These are phyloP conservation scores for Clinocottus analis DNA, from an alignment of 2,113 vertebrate genomes.

Conservation along the genomic window DNA sequence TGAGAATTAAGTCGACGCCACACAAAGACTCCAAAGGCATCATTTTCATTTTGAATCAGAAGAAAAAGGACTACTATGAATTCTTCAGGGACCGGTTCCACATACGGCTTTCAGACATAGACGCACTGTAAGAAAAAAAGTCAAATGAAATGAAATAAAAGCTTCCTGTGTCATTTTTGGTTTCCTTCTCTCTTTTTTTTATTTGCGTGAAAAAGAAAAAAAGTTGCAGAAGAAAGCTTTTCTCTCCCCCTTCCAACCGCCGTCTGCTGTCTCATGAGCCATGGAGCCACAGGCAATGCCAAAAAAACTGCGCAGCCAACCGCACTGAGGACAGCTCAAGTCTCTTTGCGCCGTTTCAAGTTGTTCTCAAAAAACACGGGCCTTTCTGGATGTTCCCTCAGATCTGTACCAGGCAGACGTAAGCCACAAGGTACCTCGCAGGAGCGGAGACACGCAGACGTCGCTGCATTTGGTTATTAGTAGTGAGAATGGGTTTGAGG, in stretches of 20 bases:
- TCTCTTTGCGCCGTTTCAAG: conserved; percentile 69
- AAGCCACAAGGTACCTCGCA: conserved; percentile 53
- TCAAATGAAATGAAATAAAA: conserved; percentile 65
- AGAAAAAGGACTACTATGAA: conserved; percentile 70
- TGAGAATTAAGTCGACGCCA: conserved; percentile 37
- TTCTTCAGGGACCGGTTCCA: conserved; percentile 64
- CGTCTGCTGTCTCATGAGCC: conserved; percentile 67
- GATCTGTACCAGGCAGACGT: conserved; percentile 65
- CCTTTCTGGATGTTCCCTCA: conserved; percentile 68
- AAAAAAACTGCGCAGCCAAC: conserved; percentile 65
- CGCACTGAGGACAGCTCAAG: conserved; percentile 68
- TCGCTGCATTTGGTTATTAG: conserved; percentile 35
- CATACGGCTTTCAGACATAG: conserved; percentile 65
- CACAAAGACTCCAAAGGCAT: conserved; percentile 31
- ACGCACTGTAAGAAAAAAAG: conserved; percentile 32
- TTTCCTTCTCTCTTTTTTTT: conserved; percentile 51
- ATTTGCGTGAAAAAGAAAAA: conserved; percentile 43
- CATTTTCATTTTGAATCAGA: conserved; percentile 37
- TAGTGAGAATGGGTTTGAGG: conserved; percentile 26
- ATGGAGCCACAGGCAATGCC: conserved; percentile 72
- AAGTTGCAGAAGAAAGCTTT: conserved; percentile 62
- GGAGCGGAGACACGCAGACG: conserved; percentile 37
- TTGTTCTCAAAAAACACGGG: conserved; percentile 67
- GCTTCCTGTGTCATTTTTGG: conserved; percentile 76
- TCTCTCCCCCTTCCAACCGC: conserved; percentile 47